Base-by-base conservation (phyloP, 1,140 invertebrate species). In the Magallana gigas region DNA sequence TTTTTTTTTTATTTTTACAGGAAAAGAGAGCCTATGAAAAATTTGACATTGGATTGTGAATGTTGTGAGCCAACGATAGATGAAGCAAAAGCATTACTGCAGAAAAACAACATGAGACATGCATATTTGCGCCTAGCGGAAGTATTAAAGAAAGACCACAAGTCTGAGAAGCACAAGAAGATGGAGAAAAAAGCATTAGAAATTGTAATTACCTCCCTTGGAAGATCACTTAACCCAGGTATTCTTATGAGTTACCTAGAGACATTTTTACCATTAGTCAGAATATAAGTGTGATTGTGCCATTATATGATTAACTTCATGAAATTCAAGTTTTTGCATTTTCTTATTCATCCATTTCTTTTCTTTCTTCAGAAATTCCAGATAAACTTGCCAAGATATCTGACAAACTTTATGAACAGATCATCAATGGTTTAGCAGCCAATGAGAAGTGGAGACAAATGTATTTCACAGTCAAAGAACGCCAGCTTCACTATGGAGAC, bases 371-470 rank as follows among this genome's bases (percentile, higher is more conserved):
- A 92, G 92, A 90, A 71, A 89, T 92, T 48, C 91, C 92, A 12
- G 89, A 91, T 4, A 89, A 76, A 56, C 58, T 92, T 57, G 89
- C 87, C 14, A 84, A 18, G 56, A 85, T 92, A 11, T 81, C 88
- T 29, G 58, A 57, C 5, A 81, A 90, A 11, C 60, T 89, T 14
- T 91, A 89, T 48, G 57, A 89, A 11, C 81, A 85, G 12, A 89
- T 93, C 0, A 71, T 93, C 9, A 86, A 90, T 18, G 83, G 62
- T 18, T 85, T 92, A 11, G 91, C 91, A 1, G 57, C 71, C 2
- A 83, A 68, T 36, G 87, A 90, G 57, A 90, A 90, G 16, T 93
- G 93, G 93, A 62, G 87, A 64, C 92, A 92, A 83, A 36, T 93
- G 60, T 88, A 92, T 62, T 87, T 84, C 60, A 64, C 90, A 36